Conservation (phyloP, 2,113 vertebrate species). For the Podocnemis expansa region DNA sequence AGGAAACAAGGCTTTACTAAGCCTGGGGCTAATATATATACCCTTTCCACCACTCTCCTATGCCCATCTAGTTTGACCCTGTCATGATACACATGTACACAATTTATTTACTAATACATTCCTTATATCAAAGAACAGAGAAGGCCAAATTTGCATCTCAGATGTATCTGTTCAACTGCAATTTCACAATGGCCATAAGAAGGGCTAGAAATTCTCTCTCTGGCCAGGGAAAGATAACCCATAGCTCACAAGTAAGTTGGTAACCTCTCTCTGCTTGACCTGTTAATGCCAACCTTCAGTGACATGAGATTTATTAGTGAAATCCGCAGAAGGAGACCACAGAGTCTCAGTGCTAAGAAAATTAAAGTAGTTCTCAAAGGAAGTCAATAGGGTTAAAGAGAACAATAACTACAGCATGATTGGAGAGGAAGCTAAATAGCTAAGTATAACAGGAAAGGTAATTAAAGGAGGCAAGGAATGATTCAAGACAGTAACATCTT, state of each 20-base stretch:
- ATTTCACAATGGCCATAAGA: accelerated
- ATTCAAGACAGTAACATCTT: conserved; percentile 22
- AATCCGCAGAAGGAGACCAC: not conserved
- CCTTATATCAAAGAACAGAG: not conserved
- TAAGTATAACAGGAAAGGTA: conserved; percentile 30
- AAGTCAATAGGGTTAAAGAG: conserved; percentile 30
- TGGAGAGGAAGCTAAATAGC: not conserved
- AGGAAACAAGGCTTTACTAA: too few relatives aligned
- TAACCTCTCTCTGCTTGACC: not conserved
- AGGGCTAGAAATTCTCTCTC: accelerated
- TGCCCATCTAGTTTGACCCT: too few relatives aligned
- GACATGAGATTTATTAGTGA: not conserved
- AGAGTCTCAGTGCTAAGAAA: not conserved
- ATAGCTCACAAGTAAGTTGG: not conserved
- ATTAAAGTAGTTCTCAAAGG: not conserved
- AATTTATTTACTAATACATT: not conserved
- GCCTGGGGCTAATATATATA: too few relatives aligned
- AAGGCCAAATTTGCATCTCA: not conserved
- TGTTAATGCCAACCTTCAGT: not conserved
- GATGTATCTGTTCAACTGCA: not conserved
- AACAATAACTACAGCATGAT: conserved; percentile 27
- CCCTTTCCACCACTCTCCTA: too few relatives aligned
- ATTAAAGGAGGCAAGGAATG: conserved; percentile 56
- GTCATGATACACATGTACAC: too few relatives aligned
- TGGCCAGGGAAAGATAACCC: accelerated